Conservation (phyloP, 2,888 invertebrate species). For the Harpalus rufipes region DNA sequence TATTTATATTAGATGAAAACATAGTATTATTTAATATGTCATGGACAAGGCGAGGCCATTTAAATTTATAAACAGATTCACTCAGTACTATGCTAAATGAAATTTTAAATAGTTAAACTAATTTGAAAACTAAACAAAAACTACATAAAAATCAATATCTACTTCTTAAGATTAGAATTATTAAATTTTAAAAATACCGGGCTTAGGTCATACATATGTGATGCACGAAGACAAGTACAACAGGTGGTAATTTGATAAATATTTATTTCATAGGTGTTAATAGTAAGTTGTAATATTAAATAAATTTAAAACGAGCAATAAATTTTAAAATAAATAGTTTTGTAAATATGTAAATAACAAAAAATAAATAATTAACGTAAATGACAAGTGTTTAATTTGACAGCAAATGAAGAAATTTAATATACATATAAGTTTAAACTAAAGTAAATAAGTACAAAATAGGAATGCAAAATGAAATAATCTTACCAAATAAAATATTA, state of each 20-base stretch:
- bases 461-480: conserved; percentile 18
- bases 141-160: not conserved
- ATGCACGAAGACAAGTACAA: conserved; percentile 53
- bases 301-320: not conserved
- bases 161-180: not conserved
- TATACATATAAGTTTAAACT: conserved; percentile 13
- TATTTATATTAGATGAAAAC: not conserved
- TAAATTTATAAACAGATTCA: conserved; percentile 35
- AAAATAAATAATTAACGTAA: not conserved
- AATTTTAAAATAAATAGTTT: not conserved
- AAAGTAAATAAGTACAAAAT: conserved; percentile 34
- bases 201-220: conserved; percentile 19
- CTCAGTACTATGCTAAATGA: conserved; percentile 7
- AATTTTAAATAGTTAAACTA: conserved; percentile 10
- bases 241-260: conserved; percentile 60
- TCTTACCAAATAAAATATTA: conserved; percentile 53
- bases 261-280: conserved; percentile 6
- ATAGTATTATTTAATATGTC: conserved; percentile 48
- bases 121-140: conserved; percentile 26
- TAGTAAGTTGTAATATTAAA: not conserved
- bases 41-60: conserved; percentile 60
- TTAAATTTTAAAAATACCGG: conserved; percentile 42
- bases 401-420: not conserved
- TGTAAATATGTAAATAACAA: conserved; percentile 5
- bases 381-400: not conserved